A percentile compares a stretch with the other conserved stretches of the same genome.
Evolutionary conservation across 2,113 vertebrate species (phyloP).

Genomic region (Gadus chalcogrammus): DNA sequence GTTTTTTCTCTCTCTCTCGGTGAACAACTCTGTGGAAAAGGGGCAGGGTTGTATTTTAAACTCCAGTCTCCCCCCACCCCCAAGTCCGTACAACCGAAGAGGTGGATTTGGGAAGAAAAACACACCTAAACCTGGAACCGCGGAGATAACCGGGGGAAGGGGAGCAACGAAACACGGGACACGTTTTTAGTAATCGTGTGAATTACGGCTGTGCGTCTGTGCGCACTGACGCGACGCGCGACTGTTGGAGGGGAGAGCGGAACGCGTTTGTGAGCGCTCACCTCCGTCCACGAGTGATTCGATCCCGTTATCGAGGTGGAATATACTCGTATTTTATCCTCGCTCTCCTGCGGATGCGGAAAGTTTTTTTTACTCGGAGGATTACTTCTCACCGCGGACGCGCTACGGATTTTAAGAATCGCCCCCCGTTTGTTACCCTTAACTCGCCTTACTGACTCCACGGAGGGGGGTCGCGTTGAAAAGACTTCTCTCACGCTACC

Average conservation of each 20-base stretch:
- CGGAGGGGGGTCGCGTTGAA: constrained; percentile 1
- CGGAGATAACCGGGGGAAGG: constrained; percentile 50
- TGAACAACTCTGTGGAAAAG: constrained; percentile 1
- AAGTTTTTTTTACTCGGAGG: constrained; percentile 36
- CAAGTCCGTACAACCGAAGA: constrained; percentile 30
- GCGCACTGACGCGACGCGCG: neutral
- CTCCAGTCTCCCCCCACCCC: constrained; percentile 51
- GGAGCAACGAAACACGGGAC: constrained; percentile 31
- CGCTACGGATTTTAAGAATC: constrained; percentile 41
- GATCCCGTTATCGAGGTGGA: constrained; percentile 32
- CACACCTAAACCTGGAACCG: constrained; percentile 50
- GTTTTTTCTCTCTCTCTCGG: too few relatives aligned
- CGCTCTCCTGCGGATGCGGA: too few relatives aligned
- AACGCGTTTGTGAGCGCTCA: constrained; percentile 1
- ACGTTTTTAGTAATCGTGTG: constrained; percentile 9
- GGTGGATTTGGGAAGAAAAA: constrained; percentile 61
- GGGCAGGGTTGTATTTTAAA: constrained; percentile 57
- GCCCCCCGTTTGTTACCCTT: constrained; percentile 26
- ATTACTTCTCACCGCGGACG: constrained; percentile 1
- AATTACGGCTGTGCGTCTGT: too few relatives aligned
- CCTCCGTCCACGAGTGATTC: constrained; percentile 48
- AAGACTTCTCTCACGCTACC: constrained; percentile 17
- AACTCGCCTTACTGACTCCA: constrained; percentile 7
- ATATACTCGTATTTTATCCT: constrained; percentile 21
- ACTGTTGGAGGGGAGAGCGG: too few relatives aligned